Base-by-base conservation (phyloP, 2,888 invertebrate genomes). In the Scaeva pyrastri region DNA sequence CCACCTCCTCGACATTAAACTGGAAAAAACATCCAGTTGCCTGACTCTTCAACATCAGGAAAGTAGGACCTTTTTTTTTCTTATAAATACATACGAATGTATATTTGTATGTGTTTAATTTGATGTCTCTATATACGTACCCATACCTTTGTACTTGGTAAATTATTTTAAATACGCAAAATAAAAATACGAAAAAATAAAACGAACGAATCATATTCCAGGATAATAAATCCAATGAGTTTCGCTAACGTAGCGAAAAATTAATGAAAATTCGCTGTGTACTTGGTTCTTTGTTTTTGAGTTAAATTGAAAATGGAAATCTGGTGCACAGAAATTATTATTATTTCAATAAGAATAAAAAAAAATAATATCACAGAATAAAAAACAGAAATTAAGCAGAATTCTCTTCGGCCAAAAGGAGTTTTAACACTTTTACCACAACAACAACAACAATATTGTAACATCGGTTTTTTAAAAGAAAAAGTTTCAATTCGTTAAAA, bases 191-290 rank as follows among this genome's bases (percentile, higher is more conserved):
- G 4, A 55, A 26, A 31, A n/a, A 48, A 50, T 48, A 36, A 70
- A 71, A 52, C 58, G 48, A 14, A 52, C 56, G 55, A 72, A 73
- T 79, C 26, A 66, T 79, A 73, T 73, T 66, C 66, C 26, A 48
- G 74, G 41, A 79, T 79, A 80, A 75, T 80, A 80, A 74, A 80
- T 80, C 68, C 60, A 60, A 74, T 52, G 68, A 70, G 52, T 52
- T 75, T 68, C 68, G 80, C 68, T 19, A 50, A 36, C 43, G 62
- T 64, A 71, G 77, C 62, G 76, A 79, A 79, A 80, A 74, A 80
- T 74, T 74, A 80, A 80, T 79, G 79, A 74, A 80, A 74, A 80
- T 39, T 23, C 31, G 52, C 36, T 36, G 45, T 45, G 11, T 52
- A 23, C 39, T n/a, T 41, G 21, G 31, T 2, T 66, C 21, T 74